Conservation (phyloP, 2,797 vertebrate species). For the Danio jaintianensis region DNA sequence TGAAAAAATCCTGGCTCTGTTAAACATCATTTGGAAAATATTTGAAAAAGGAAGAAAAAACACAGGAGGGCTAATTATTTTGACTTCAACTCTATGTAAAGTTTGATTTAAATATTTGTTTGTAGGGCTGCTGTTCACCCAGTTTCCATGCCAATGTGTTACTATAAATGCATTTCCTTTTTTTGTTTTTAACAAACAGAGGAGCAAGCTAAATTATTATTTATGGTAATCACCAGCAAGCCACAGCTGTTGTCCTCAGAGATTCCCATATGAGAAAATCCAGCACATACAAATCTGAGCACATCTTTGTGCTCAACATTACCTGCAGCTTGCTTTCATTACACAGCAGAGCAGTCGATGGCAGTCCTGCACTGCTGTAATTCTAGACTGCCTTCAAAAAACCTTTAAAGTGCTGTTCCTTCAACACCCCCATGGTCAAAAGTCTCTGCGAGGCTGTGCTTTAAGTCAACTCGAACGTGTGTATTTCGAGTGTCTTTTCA, state of each 20-base stretch:
- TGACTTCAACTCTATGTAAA: too few relatives aligned
- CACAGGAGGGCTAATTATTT: too few relatives aligned
- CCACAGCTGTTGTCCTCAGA: not conserved
- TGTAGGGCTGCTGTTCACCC: not conserved
- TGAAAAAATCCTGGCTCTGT: too few relatives aligned
- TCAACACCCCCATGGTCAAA: constrained; percentile 23
- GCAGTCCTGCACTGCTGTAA: constrained; percentile 13
- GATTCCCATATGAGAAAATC: not conserved
- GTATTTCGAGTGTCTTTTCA: constrained; percentile 26
- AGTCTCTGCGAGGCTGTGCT: constrained; percentile 15
- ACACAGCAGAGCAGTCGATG: not conserved
- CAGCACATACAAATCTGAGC: constrained; percentile 24
- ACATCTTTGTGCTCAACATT: constrained; percentile 2
- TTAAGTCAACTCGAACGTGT: constrained; percentile 11
- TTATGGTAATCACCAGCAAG: not conserved
- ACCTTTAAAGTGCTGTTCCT: constrained; percentile 26
- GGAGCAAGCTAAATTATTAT: not conserved
- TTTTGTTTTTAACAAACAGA: not conserved
- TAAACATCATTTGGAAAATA: too few relatives aligned
- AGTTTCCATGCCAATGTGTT: not conserved
- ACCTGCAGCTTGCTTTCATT: constrained; percentile 34
- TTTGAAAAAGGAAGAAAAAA: too few relatives aligned
- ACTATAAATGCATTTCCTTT: not conserved
- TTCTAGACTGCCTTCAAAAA: constrained; percentile 22
- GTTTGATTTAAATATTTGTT: not conserved